A percentile compares a stretch with the other conserved stretches of the same genome.
phyloP scores from a whole-genome alignment of 2,113 vertebrate genomes.

The Nycticebus coucang region DNA sequence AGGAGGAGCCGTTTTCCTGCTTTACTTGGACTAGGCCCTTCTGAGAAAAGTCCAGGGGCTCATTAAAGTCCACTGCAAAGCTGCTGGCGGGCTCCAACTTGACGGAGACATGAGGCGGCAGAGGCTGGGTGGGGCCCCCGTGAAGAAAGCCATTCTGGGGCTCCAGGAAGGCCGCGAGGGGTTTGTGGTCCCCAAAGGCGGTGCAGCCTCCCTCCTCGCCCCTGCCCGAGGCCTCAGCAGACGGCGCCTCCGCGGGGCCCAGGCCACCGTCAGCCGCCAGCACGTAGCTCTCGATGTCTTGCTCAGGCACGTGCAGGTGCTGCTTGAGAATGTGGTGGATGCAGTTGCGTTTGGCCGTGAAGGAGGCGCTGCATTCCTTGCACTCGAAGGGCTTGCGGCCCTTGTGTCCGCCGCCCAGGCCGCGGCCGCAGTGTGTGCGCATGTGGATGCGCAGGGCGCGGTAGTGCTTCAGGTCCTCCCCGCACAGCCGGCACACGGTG shows the following conservation, averaged over 20 bases:
- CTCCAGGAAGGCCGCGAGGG: slow-evolving; percentile 82
- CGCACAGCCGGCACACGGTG: slow-evolving; percentile 93
- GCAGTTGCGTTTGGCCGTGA: slow-evolving; percentile 96
- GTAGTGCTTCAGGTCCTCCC: slow-evolving; percentile 94
- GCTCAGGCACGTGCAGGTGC: slow-evolving; percentile 94
- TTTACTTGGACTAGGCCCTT: slow-evolving; percentile 89
- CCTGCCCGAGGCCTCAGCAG: background rate
- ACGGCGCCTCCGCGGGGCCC: slow-evolving; percentile 71
- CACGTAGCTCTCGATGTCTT: slow-evolving; percentile 94
- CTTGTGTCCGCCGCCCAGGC: slow-evolving; percentile 86
- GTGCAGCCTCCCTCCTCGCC: slow-evolving; percentile 81
- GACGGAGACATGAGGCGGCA: slow-evolving; percentile 80
- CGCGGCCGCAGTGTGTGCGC: slow-evolving; percentile 90
- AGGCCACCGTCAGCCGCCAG: slow-evolving; percentile 83
- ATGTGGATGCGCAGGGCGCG: slow-evolving; percentile 96
- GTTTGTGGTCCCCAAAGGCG: slow-evolving; percentile 81
- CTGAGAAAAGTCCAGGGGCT: slow-evolving; percentile 96
- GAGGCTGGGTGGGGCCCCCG: background rate
- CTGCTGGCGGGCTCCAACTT: slow-evolving; percentile 88
- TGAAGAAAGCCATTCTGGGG: slow-evolving; percentile 82
- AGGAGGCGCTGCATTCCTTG: slow-evolving; percentile 93
- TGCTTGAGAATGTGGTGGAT: slow-evolving; percentile 97
- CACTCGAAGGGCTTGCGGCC: slow-evolving; percentile 95
- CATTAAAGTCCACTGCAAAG: slow-evolving; percentile 89
- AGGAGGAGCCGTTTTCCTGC: slow-evolving; percentile 83